Evolutionary conservation across 2,888 invertebrate genomes (phyloP).

Genomic region (Chalcis sispes): DNA sequence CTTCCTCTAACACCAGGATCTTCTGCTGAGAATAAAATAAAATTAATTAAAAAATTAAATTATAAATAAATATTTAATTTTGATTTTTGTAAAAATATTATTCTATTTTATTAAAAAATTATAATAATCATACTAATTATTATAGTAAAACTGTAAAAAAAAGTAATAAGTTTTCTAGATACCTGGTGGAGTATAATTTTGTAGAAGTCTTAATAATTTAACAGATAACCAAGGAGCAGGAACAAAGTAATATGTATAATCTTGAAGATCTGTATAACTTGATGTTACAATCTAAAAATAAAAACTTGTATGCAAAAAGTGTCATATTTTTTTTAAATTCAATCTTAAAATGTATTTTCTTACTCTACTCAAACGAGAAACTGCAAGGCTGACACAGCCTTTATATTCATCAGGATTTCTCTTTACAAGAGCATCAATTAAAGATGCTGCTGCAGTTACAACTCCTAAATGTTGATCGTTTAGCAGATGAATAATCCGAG

Average conservation of each 20-base stretch:
- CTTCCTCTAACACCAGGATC: slow-evolving; percentile 98
- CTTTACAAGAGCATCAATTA: slow-evolving; percentile 98
- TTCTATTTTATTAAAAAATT: background rate
- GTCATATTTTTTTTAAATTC: background rate
- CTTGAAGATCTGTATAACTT: slow-evolving; percentile 99
- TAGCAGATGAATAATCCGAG: slow-evolving; percentile 97
- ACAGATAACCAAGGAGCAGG: slow-evolving; percentile 99
- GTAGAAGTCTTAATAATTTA: slow-evolving; percentile 94
- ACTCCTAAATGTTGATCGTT: slow-evolving; percentile 99
- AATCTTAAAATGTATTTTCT: slow-evolving; percentile 61
- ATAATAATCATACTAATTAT: background rate
- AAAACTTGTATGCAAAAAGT: slow-evolving; percentile 73
- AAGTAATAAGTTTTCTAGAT: too few relatives aligned
- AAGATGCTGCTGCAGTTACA: slow-evolving; percentile 97
- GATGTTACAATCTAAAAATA: slow-evolving; percentile 93
- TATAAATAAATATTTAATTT: background rate
- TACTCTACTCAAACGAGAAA: slow-evolving; percentile 95
- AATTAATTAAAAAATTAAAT: slow-evolving; percentile 33
- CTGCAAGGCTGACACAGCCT: slow-evolving; percentile 98
- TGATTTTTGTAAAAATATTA: background rate
- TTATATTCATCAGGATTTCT: slow-evolving; percentile 99
- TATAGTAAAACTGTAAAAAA: slow-evolving; percentile 16
- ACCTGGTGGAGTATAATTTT: slow-evolving; percentile 98
- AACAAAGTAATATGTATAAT: slow-evolving; percentile 99
- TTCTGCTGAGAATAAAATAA: too few relatives aligned